A percentile compares a stretch with the other conserved stretches of the same genome.
These are phyloP conservation scores for Ectemnius cavifrons DNA, from an alignment of 2,888 invertebrate species.

Conservation along the genomic window DNA sequence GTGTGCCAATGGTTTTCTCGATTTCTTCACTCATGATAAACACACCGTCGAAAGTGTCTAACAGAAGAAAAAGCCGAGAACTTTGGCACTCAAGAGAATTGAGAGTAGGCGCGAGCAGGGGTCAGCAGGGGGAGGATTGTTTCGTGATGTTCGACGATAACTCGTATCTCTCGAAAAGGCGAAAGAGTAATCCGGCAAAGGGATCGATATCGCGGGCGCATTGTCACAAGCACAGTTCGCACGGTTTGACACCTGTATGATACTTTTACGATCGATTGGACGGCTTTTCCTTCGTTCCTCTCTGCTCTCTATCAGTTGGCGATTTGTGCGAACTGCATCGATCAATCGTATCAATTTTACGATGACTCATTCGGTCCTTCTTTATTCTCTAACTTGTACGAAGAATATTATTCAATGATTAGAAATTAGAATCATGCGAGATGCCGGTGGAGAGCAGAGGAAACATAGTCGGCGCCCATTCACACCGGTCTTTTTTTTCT, in stretches of 20 bases:
- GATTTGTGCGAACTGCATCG: constrained; percentile 32
- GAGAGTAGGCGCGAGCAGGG: too few species aligned
- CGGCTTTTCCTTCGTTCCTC: constrained; percentile 57
- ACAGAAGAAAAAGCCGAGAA: too few species aligned
- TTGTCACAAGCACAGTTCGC: constrained; percentile 75
- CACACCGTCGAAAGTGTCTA: constrained; percentile 28
- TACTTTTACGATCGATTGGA: constrained; percentile 49
- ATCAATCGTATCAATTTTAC: constrained; percentile 39
- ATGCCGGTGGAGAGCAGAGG: too few species aligned
- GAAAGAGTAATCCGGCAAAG: not conserved
- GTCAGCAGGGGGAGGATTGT: not conserved
- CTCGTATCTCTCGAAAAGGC: constrained; percentile 26
- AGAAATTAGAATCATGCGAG: too few species aligned
- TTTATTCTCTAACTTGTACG: too few species aligned
- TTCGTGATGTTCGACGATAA: not conserved
- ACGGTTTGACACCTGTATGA: constrained; percentile 60
- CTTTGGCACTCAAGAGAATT: too few species aligned
- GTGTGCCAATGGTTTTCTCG: constrained; percentile 68
- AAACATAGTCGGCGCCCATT: constrained; percentile 19
- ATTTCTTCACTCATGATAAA: too few species aligned
- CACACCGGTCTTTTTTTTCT: constrained; percentile 43
- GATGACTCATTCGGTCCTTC: not conserved
- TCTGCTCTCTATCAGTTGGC: constrained; percentile 58
- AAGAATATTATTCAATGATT: too few species aligned
- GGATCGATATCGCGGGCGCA: constrained; percentile 34